Evolutionary conservation across 2,797 vertebrate species (phyloP), one percentile per base, ranked within the genome.

Genomic region (Rhadinocentrus ornatus): DNA sequence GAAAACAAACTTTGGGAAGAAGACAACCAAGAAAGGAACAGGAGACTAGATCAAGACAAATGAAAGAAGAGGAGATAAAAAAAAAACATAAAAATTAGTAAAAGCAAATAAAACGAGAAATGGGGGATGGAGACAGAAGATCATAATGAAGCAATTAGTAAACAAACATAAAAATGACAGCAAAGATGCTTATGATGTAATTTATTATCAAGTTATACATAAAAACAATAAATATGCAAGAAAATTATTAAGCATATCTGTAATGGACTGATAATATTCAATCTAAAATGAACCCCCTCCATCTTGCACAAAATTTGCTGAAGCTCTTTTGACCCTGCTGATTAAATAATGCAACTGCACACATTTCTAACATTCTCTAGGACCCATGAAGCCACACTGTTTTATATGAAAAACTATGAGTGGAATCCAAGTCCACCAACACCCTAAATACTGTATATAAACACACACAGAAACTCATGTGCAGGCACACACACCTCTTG

Each of bases 401-500:
- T 73, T 71, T 7, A 65, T 75, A 34, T 71, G 3, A 58, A 63
- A 50, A 71, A 39, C 34, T 68, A 35, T 32, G 37, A 41, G 59
- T 37, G 64, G 61, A 58, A 61, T 46, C 46, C 53, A 58, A 6
- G 9, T 68, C 58, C 53, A 64, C 60, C 74, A 67, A 68, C 34
- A 50, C 12, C 64, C 58, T 69, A 39, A 35, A 80, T 50, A 71
- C 22, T 22, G 32, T 65, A 62, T 26, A 41, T 35, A 29, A 5
- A 71, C 69, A 78, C 64, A 80, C 32, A 78, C 56, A 52, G 1
- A 77, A 71, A 62, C 39, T 59, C 18, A 37, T 73, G 65, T 63
- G 66, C 22, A 69, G 31, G 60, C 66, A 70, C 73, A 77, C 77
- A 83, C 71, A 72, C 77, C 72, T 86, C 86, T 89, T 86, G 83